phyloP scores from a whole-genome alignment of 2,113 vertebrate species.

The Eleginops maclovinus region DNA sequence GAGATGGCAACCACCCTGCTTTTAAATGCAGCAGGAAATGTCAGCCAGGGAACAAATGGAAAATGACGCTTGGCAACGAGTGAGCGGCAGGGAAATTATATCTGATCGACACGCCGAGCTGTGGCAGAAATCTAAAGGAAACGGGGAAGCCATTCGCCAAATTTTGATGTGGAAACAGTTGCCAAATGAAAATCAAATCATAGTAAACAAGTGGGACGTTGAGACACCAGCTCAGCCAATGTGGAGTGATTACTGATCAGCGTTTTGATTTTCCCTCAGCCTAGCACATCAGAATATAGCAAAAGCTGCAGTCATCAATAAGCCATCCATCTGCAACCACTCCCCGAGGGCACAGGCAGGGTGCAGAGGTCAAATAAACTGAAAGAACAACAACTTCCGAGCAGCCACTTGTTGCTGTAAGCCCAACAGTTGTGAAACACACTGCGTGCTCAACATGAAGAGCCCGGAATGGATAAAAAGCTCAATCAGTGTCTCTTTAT shows the following conservation, averaged over 20 bases:
- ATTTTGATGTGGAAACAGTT: constrained; percentile 18
- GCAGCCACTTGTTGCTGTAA: constrained; percentile 32
- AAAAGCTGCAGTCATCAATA: constrained; percentile 37
- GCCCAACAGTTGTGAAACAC: constrained; percentile 16
- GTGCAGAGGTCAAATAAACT: constrained; percentile 21
- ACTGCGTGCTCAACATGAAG: not conserved
- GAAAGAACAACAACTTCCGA: not conserved
- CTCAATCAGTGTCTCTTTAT: constrained; percentile 5
- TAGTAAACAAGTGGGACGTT: constrained; percentile 34
- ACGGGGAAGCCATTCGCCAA: constrained; percentile 7
- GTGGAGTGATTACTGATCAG: constrained; percentile 40
- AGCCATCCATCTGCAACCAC: constrained; percentile 39
- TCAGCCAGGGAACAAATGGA: constrained; percentile 13
- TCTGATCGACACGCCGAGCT: constrained; percentile 5
- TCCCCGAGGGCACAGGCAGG: not conserved
- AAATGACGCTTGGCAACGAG: constrained; percentile 26
- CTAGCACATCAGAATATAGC: constrained; percentile 21
- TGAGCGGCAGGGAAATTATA: constrained; percentile 21
- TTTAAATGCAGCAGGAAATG: constrained; percentile 50
- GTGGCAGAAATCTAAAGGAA: constrained; percentile 18
- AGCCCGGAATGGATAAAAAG: not conserved
- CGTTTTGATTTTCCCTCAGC: constrained; percentile 46
- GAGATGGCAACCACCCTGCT: constrained; percentile 11
- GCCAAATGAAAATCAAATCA: not conserved
- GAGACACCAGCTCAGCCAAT: constrained; percentile 22